phyloP scores from a whole-genome alignment of 1,140 invertebrate species.

The Ceratosolen solmsi region DNA sequence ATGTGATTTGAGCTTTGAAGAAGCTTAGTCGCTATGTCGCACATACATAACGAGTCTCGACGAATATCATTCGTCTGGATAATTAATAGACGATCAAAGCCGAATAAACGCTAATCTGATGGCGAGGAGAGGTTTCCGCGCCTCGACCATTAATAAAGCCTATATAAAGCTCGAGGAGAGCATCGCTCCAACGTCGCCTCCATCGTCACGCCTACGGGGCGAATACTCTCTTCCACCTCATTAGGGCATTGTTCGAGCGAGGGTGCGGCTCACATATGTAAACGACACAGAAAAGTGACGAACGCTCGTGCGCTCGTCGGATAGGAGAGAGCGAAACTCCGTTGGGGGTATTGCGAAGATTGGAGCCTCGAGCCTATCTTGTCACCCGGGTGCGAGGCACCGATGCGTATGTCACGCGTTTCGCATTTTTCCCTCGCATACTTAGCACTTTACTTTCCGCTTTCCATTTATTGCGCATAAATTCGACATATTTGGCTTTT shows the following conservation, averaged over 20 bases:
- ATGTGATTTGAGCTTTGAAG: too few relatives aligned
- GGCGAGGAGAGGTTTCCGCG: too few relatives aligned
- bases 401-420: not conserved
- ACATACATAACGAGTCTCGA: too few relatives aligned
- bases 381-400: not conserved
- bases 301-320: slow-evolving; percentile 17
- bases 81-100: too few relatives aligned
- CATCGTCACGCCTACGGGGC: not conserved
- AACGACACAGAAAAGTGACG: slow-evolving; percentile 47
- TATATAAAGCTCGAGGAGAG: too few relatives aligned
- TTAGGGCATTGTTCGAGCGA: slow-evolving; percentile 39
- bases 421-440: not conserved
- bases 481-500: not conserved
- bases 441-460: not conserved
- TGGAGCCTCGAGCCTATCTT: slow-evolving; percentile 5
- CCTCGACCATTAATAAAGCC: too few relatives aligned
- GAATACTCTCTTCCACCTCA: slow-evolving; percentile 37
- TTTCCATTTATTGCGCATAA: not conserved
- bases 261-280: slow-evolving; percentile 32
- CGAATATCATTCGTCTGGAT: too few relatives aligned
- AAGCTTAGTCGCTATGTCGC: too few relatives aligned
- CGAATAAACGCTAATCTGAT: too few relatives aligned
- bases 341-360: slow-evolving; percentile 21
- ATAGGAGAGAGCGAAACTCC: slow-evolving; percentile 26
- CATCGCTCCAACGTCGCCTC: not conserved